These are phyloP conservation scores for Scaptomyza graminum DNA, from an alignment of 1,140 invertebrate species.

Conservation along the genomic window DNA sequence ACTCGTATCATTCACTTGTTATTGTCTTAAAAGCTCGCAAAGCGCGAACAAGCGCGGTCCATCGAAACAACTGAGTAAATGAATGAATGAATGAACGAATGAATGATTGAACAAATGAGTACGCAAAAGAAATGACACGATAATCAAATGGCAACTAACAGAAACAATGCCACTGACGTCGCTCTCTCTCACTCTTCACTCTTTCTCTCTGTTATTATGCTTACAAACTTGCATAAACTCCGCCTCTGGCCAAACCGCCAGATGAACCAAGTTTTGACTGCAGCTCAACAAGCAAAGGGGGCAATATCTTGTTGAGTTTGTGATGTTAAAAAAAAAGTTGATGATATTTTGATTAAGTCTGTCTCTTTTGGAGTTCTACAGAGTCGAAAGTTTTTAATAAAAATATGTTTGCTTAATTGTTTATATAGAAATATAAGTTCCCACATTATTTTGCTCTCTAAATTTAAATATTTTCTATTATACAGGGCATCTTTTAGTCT, in stretches of 20 bases:
- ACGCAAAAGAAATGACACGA: conserved; percentile 66
- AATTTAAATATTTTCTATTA: not conserved
- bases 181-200: conserved; percentile 9
- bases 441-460: too few species aligned
- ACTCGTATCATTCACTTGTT: conserved; percentile 71
- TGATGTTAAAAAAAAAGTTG: too few species aligned
- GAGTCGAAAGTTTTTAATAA: too few species aligned
- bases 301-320: too few species aligned
- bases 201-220: conserved; percentile 37
- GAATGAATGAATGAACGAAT: conserved; percentile 53
- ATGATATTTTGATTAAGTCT: too few species aligned
- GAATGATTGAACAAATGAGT: conserved; percentile 46
- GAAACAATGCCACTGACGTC: conserved; percentile 7
- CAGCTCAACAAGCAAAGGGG: too few species aligned
- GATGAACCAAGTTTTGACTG: not conserved
- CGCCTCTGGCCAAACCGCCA: too few species aligned
- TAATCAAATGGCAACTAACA: conserved; percentile 53
- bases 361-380: too few species aligned
- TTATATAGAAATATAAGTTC: too few species aligned
- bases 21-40: conserved; percentile 52
- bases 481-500: too few species aligned
- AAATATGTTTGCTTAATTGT: too few species aligned
- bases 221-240: conserved; percentile 23
- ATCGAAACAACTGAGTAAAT: conserved; percentile 60
- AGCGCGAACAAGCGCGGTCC: conserved; percentile 18